Percentiles rank a stretch among this genome's conserved stretches.
Evolutionary conservation across 1,140 invertebrate genomes (phyloP).

Genomic region (Hirudo medicinalis): DNA sequence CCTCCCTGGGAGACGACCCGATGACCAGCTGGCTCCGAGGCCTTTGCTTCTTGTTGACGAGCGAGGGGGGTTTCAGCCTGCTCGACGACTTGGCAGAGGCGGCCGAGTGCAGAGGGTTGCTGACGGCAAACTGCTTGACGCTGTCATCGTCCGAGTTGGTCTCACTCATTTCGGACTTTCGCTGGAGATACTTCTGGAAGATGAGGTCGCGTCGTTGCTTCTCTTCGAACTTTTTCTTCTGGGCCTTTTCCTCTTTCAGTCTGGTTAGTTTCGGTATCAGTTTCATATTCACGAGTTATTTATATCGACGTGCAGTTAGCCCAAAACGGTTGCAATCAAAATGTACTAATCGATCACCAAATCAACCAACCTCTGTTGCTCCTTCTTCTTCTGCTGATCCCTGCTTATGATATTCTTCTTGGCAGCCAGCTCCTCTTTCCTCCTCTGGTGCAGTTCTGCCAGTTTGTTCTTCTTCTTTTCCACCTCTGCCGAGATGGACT

Average conservation of each 20-base stretch:
- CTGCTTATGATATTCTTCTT: constrained; percentile 58
- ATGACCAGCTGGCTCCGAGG: not conserved
- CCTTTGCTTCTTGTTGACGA: not conserved
- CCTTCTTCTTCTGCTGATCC: constrained; percentile 58
- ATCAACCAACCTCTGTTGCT: constrained; percentile 35
- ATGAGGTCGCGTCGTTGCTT: constrained; percentile 68
- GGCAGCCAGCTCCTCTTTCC: constrained; percentile 68
- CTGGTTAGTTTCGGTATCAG: no score
- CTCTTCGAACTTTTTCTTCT: constrained; percentile 78
- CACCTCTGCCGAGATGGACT: constrained; percentile 55
- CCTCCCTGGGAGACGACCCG: not conserved
- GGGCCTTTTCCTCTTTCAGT: constrained; percentile 66
- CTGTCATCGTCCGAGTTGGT: constrained; percentile 20
- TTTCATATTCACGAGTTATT: no score
- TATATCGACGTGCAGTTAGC: no score
- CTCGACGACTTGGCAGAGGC: not conserved
- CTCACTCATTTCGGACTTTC: constrained; percentile 72
- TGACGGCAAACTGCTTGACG: constrained; percentile 22
- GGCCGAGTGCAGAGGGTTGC: not conserved
- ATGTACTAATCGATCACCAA: not conserved
- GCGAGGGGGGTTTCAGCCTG: not conserved
- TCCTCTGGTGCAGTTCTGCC: constrained; percentile 66
- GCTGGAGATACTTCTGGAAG: constrained; percentile 82
- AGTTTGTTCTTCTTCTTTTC: constrained; percentile 76
- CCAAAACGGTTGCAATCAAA: not conserved